Conservation (phyloP, 2,888 invertebrate genomes). For the Laothoe populi region DNA sequence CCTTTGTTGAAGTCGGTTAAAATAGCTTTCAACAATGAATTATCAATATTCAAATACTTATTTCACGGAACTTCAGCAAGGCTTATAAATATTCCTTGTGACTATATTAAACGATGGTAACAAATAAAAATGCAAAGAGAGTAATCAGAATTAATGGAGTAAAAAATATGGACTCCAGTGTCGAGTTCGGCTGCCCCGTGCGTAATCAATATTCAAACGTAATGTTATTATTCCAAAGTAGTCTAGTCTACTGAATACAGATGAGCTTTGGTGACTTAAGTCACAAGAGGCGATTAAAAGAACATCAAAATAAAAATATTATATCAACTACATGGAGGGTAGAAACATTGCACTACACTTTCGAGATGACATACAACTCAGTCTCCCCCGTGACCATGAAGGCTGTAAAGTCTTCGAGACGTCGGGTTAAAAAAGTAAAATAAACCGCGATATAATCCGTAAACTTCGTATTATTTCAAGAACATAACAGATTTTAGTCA, state of each 20-base stretch:
- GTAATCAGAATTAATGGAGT: slow-evolving; percentile 11
- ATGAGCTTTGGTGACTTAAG: neutral
- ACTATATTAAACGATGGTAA: neutral
- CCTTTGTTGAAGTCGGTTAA: no score
- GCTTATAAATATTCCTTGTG: neutral
- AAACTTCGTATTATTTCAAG: no score
- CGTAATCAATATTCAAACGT: slow-evolving; percentile 25
- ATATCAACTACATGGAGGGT: no score
- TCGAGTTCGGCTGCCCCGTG: neutral
- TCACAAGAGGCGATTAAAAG: neutral
- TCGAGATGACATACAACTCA: no score
- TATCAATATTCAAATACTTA: neutral
- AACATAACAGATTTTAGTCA: no score
- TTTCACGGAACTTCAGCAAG: neutral
- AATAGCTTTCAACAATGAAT: no score
- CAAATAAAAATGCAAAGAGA: slow-evolving; percentile 14
- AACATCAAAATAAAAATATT: no score
- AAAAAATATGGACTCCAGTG: slow-evolving; percentile 11
- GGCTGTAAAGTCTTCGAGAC: no score
- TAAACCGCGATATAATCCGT: no score
- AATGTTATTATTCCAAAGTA: slow-evolving; percentile 25
- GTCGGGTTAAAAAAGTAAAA: no score
- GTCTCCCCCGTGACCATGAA: no score
- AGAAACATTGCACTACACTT: no score
- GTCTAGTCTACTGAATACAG: slow-evolving; percentile 22